Percentiles rank a stretch among this genome's conserved stretches.
Conservation (phyloP, 2,797 vertebrate genomes). For the Triplophysa bombifrons region DNA sequence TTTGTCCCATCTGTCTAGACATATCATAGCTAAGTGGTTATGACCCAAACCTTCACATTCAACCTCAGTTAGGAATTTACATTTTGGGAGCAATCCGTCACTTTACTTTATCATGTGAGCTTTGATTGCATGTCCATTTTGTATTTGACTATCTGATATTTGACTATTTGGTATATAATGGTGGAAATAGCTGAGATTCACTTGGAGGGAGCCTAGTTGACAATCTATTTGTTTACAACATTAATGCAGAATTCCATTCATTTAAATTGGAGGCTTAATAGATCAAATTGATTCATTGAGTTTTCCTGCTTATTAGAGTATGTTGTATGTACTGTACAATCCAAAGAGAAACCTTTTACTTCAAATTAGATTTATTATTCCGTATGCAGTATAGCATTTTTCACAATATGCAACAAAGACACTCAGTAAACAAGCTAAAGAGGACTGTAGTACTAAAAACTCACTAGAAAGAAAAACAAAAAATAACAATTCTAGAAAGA, state of each 20-base stretch:
- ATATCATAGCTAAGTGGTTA: background rate
- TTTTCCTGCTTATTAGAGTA: background rate
- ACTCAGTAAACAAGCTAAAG: background rate
- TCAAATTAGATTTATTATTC: background rate
- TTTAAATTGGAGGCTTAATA: no score
- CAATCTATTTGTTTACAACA: no score
- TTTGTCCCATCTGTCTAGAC: constrained; percentile 39
- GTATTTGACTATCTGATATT: no score
- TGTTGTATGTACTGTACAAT: background rate
- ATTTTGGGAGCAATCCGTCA: background rate
- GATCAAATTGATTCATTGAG: no score
- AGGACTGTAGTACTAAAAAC: background rate
- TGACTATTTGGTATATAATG: no score
- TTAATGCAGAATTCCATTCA: no score
- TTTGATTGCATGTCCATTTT: background rate
- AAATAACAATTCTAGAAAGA: no score
- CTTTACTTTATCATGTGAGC: background rate
- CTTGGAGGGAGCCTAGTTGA: no score
- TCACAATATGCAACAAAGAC: background rate
- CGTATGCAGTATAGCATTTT: background rate
- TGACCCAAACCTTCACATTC: constrained; percentile 4
- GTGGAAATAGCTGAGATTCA: no score
- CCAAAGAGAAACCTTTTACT: background rate
- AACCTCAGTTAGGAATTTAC: background rate
- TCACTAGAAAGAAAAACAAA: background rate